Base-by-base conservation (phyloP, 2,113 vertebrate genomes). In the Datnioides undecimradiatus region DNA sequence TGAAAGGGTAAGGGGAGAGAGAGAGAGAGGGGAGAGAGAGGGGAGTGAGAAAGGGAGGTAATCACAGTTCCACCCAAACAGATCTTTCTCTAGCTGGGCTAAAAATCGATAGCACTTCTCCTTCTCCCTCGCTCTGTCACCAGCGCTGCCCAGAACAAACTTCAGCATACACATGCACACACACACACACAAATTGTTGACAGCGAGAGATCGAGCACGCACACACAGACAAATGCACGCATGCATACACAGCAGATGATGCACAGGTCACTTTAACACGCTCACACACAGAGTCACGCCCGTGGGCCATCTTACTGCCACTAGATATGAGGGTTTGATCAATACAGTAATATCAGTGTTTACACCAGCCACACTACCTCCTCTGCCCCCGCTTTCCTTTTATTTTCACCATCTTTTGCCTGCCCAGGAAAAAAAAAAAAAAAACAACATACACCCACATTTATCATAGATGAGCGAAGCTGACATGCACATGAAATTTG, bases 41-140 rank as follows among this genome's bases (percentile, higher is more conserved):
- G 12, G 62, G 68, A 49, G 74, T 11, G 76, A 78, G 78, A 84
- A 70, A 79, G 80, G 71, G 63, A 82, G 88, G 87, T 90, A 89
- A 92, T 92, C 90, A 92, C 84, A 82, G 84, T 83, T 91, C 87
- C 85, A 90, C 81, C 90, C 85, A 89, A 92, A 92, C 90, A 86
- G 79, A 89, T 89, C 89, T 91, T 84, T 91, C 89, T 87, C 79
- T 71, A 51, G 82, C 84, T 80, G 49, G 65, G 78, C 55, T 69
- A 66, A 88, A 92, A 93, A 93, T 92, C 91, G 23, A 91, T 92
- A 91, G 67, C 75, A 82, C 79, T 86, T 91, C 85, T 87, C 79
- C 62, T 71, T 66, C 81, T 82, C 78, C 27, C 64, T 77, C 59
- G 54, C 76, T 83, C 86, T 83, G 82, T 90, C 89, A 89, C 85